Evolutionary conservation across 2,113 vertebrate genomes (phyloP).

Genomic region (Callorhinus ursinus): DNA sequence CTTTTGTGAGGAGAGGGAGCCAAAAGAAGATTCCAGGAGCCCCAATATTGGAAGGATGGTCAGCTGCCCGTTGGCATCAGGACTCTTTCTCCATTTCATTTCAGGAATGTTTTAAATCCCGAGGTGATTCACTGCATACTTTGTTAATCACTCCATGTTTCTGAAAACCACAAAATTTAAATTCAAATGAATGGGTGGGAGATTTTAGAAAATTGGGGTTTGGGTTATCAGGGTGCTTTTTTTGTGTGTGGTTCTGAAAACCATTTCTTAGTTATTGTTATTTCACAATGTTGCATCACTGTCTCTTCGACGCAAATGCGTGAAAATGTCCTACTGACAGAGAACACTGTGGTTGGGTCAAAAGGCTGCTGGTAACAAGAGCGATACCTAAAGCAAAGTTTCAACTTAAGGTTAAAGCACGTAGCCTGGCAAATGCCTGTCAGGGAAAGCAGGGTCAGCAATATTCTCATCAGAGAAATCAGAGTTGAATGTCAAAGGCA

Average conservation of each 20-base stretch:
- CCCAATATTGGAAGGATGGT: background rate
- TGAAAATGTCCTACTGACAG: background rate
- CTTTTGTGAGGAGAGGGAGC: background rate
- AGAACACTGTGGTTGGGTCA: background rate
- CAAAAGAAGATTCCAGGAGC: background rate
- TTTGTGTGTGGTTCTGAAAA: background rate
- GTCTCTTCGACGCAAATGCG: background rate
- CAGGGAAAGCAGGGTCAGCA: background rate
- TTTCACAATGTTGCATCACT: background rate
- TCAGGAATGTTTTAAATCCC: conserved; percentile 33
- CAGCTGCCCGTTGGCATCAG: background rate
- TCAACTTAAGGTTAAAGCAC: background rate
- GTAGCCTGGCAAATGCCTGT: background rate
- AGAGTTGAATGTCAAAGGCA: background rate
- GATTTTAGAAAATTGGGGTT: background rate
- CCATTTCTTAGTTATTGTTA: background rate
- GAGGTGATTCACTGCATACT: background rate
- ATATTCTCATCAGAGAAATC: background rate
- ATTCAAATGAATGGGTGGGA: background rate
- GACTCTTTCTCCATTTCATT: conserved; percentile 29
- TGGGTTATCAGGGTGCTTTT: background rate
- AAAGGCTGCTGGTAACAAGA: background rate
- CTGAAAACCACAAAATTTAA: background rate
- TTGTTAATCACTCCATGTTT: background rate
- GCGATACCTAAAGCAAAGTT: background rate